A percentile compares a stretch with the other conserved stretches of the same genome.
These are phyloP conservation scores for Caenorhabditis japonica DNA, from an alignment of 2,888 invertebrate genomes.

Conservation along the genomic window DNA sequence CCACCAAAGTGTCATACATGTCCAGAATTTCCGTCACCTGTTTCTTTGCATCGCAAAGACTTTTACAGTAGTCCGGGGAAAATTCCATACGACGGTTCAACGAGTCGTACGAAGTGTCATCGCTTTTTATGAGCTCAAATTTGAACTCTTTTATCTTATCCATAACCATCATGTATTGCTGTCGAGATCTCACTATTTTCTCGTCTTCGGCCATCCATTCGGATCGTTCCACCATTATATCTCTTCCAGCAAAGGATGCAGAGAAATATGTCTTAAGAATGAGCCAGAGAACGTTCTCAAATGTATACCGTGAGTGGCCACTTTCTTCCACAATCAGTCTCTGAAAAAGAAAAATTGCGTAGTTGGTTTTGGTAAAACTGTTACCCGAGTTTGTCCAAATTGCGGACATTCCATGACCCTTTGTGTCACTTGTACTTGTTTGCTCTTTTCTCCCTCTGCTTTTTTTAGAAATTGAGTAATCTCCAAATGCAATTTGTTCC, in stretches of 20 bases:
- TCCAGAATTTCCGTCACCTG: conserved; percentile 29
- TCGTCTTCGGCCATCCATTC: conserved; percentile 50
- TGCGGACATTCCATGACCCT: conserved; percentile 35
- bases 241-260: conserved; percentile 35
- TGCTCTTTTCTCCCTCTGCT: conserved; percentile 30
- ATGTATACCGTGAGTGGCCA: conserved; percentile 53
- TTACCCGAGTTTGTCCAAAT: conserved; percentile 37
- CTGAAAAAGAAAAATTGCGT: conserved; percentile 19
- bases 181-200: conserved; percentile 21
- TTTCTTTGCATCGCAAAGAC: conserved; percentile 29
- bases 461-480: conserved; percentile 44
- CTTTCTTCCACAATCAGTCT: conserved; percentile 67
- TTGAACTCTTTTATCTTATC: conserved; percentile 38
- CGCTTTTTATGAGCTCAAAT: conserved; percentile 16
- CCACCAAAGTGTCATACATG: conserved; percentile 36
- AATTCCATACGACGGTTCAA: conserved; percentile 40
- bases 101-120: conserved; percentile 21
- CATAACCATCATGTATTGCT: conserved; percentile 43
- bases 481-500: conserved; percentile 29
- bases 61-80: conserved; percentile 40
- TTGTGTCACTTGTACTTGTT: conserved; percentile 33
- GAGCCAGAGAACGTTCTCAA: conserved; percentile 71
- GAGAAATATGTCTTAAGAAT: conserved; percentile 68
- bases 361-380: neutral
- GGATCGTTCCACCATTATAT: conserved; percentile 30